Conservation (phyloP, 37 sponge, comb jelly and placozoan genomes). For the Aphrocallistes beatrix region DNA sequence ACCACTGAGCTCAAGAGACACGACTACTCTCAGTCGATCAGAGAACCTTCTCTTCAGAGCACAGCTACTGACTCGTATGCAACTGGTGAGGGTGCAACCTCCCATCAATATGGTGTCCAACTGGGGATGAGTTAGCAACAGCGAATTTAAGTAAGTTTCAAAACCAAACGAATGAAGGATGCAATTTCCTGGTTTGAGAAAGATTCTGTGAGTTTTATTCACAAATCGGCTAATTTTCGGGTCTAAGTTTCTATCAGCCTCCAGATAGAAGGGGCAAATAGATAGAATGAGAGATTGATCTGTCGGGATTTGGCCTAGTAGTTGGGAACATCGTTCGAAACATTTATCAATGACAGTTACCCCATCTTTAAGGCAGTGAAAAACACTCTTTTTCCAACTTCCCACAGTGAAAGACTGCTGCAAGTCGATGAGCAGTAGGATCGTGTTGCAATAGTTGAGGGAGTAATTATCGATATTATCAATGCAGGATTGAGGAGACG, state of each 20-base stretch:
- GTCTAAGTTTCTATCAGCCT: not conserved
- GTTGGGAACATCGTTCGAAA: not conserved
- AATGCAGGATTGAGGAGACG: no score
- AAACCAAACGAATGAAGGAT: not conserved
- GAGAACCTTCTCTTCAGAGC: not conserved
- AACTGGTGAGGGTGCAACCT: not conserved
- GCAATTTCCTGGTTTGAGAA: not conserved
- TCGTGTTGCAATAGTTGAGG: not conserved
- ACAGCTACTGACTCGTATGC: not conserved
- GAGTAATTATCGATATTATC: no score
- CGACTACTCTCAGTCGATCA: not conserved
- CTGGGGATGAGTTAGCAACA: not conserved
- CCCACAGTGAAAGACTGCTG: conserved; percentile 16
- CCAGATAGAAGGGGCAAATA: not conserved
- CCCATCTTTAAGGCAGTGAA: not conserved
- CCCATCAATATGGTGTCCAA: not conserved
- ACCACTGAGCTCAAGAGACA: not conserved
- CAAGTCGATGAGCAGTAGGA: not conserved
- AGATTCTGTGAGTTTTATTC: not conserved
- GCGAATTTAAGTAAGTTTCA: not conserved
- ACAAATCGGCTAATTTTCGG: not conserved
- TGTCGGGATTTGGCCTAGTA: not conserved
- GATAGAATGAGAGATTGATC: not conserved
- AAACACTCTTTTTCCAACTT: not conserved
- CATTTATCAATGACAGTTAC: not conserved